Conservation (phyloP, 1,140 invertebrate species). For the Octopus bimaculoides region DNA sequence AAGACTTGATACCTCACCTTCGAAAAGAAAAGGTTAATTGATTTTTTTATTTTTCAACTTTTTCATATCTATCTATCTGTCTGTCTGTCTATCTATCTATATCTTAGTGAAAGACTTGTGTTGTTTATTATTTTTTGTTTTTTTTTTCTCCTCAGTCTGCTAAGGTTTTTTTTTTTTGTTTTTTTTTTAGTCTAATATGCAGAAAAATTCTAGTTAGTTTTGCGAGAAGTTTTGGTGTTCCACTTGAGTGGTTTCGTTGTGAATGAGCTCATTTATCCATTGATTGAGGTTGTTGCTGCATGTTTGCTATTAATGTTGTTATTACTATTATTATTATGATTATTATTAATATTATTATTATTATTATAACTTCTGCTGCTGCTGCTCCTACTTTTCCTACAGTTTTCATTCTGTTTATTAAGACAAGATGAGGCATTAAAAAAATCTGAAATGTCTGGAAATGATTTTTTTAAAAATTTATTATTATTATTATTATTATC, state of each 20-base stretch:
- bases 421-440: too few species aligned
- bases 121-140: background rate
- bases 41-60: constrained; percentile 12
- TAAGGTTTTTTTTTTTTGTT: background rate
- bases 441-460: too few species aligned
- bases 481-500: too few species aligned
- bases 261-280: background rate
- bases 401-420: too few species aligned
- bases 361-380: too few species aligned
- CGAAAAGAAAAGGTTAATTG: constrained; percentile 10
- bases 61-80: background rate
- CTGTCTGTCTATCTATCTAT: background rate
- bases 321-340: background rate
- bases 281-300: background rate
- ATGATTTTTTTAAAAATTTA: too few species aligned
- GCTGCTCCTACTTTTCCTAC: too few species aligned
- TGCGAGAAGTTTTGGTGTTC: background rate
- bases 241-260: constrained; percentile 1
- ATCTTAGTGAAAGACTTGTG: background rate
- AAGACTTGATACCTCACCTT: constrained; percentile 11
- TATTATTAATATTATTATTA: too few species aligned
- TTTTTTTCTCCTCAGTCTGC: background rate
- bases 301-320: background rate
- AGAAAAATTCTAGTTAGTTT: background rate
- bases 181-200: background rate